Base-by-base conservation (phyloP, 2,113 vertebrate genomes). In the Cephalopholis sonnerati region DNA sequence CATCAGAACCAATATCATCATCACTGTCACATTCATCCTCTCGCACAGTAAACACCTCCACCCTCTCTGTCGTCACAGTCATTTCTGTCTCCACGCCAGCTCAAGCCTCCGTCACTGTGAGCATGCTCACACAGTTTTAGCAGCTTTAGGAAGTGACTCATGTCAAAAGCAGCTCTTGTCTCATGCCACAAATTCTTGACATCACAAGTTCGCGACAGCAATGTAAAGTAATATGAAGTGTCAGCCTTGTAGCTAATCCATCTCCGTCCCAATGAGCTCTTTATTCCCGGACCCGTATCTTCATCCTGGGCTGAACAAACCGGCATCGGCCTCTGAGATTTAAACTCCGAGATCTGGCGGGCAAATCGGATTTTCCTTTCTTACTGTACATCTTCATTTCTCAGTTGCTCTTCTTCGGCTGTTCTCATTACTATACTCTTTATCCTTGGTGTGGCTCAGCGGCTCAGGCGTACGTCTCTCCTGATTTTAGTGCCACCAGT, bases 391-490 rank as follows among this genome's bases (percentile, higher is more conserved):
- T 72, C 63, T 80, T 58, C 4, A 2, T 39, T 27, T 18, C 54
- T 70, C 53, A 73, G 29, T 73, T 32, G 36, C 54, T 84, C 67
- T 15, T 66, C 48, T 59, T 67, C 24, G 0, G 13, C 18, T 61
- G 11, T 59, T 67, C 20, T 78, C 72, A 1, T n/a, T 1, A 17
- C 27, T 29, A 1, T 10, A 0, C 61, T 74, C 80, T 67, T 65
- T 13, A 3, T 74, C 79, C 71, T 76, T 18, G 0, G 3, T 0
- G 32, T 16, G 53, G 24, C 57, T 96, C 95, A 98, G 7, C 17
- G 68, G 16, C 57, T 96, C 95, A 99, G 24, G 96, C 95, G 11
- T 96, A 97, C 0, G 95, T 93, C 68, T 98, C 97, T 74, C 95
- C 94, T 51, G 95, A 89, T 82, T 97, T 97, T 58, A 98, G 79